Evolutionary conservation across 2,797 vertebrate species (phyloP), one percentile per base, ranked within the genome.

Genomic region (Platyrinchus mystaceus): DNA sequence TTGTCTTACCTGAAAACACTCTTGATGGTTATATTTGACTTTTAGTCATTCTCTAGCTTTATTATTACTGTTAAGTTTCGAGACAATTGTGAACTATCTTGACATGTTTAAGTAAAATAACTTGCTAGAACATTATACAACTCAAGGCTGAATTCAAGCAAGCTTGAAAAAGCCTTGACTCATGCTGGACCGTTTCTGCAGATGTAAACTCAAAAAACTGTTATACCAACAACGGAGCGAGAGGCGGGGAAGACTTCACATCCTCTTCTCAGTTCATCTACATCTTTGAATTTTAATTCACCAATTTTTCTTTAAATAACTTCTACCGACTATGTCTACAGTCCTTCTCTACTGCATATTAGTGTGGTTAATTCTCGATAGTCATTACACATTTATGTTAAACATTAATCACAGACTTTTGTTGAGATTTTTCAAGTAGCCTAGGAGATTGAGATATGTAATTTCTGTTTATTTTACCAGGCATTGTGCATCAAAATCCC

Each of bases 371-470:
- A 79, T 74, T 84, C 87, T 94, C 7, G 0, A 43, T 7, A 94
- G 41, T 91, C 70, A 74, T 88, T 93, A 76, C 44, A 46, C 74
- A 58, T 93, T 86, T 90, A 96, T 37, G 79, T 73, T 93, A 82
- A 90, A 87, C 52, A 76, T 94, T 95, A 94, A 92, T 94, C 91
- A 74, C 55, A 90, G 32, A 76, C 73, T 93, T 96, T 79, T 84
- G 80, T 77, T 79, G 91, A 91, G 87, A 89, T 92, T 94, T 92
- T 77, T 88, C 56, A 95, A 94, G 87, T 81, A 93, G 83, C 67
- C 63, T 82, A 92, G 85, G 79, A 96, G 85, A 93, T 89, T 76
- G 46, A 90, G 87, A 95, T 53, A 81, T 44, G 36, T 88, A 94
- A 95, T 47, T 93, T 67, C 73, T 92, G 74, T 94, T 94, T 94